Percentiles rank a stretch among this genome's conserved stretches.
Conservation (phyloP, 2,888 invertebrate genomes). For the Prenolepis imparis region DNA sequence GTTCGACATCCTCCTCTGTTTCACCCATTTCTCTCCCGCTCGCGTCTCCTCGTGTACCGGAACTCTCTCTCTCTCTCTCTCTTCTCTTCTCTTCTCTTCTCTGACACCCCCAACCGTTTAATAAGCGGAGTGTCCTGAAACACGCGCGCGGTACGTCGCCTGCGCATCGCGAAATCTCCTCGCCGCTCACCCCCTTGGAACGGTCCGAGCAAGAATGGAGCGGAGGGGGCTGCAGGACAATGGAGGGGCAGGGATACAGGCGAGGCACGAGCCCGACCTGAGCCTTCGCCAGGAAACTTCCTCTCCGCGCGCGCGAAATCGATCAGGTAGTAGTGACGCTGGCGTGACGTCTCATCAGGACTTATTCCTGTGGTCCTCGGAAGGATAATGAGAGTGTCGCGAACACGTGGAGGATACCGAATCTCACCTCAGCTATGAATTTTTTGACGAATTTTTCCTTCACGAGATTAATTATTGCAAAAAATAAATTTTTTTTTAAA, state of each 20-base stretch:
- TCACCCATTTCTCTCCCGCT: background rate
- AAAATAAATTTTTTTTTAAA: background rate
- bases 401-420: conserved; percentile 5
- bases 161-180: conserved; percentile 40
- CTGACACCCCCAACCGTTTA: conserved; percentile 36
- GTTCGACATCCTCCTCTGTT: background rate
- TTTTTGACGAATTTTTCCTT: background rate
- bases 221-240: conserved; percentile 18
- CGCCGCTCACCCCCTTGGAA: conserved; percentile 32
- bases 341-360: conserved; percentile 49
- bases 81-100: conserved; percentile 3
- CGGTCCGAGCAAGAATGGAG: conserved; percentile 22
- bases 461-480: background rate
- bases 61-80: background rate
- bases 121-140: conserved; percentile 48
- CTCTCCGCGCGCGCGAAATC: conserved; percentile 55
- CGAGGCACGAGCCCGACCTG: conserved; percentile 54
- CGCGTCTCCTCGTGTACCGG: background rate
- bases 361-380: conserved; percentile 28
- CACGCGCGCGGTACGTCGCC: conserved; percentile 41
- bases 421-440: conserved; percentile 8
- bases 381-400: conserved; percentile 27
- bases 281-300: conserved; percentile 61
- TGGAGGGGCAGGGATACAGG: conserved; percentile 41
- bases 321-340: conserved; percentile 55